phyloP scores from a whole-genome alignment of 2,797 vertebrate genomes.

The Amphiprion clarkii region DNA sequence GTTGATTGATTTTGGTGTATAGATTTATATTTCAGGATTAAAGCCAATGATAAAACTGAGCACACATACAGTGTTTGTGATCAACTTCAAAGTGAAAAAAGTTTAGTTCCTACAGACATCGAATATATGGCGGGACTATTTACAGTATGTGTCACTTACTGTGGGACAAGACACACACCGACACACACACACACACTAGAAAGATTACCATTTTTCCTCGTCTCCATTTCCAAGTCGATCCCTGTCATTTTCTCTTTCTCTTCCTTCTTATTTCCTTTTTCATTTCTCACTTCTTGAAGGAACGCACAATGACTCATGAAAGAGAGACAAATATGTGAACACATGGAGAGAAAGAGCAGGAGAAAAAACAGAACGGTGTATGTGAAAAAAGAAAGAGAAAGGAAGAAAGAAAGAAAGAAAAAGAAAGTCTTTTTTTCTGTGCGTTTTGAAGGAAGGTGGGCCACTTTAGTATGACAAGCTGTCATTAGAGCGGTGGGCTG shows the following conservation, averaged over 20 bases:
- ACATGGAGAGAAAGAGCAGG: constrained; percentile 12
- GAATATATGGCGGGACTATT: constrained; percentile 68
- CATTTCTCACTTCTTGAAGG: constrained; percentile 33
- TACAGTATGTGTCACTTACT: constrained; percentile 44
- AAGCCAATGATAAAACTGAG: not conserved
- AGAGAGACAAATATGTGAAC: constrained; percentile 40
- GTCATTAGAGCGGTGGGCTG: constrained; percentile 94
- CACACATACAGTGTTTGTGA: constrained; percentile 15
- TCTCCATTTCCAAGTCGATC: constrained; percentile 60
- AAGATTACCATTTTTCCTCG: constrained; percentile 60
- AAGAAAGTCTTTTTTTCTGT: constrained; percentile 78
- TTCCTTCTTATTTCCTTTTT: constrained; percentile 38
- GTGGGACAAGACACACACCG: constrained; percentile 32
- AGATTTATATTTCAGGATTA: constrained; percentile 10
- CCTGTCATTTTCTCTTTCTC: constrained; percentile 64
- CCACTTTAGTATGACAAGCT: constrained; percentile 94
- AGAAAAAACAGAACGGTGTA: constrained; percentile 70
- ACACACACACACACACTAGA: constrained; percentile 26
- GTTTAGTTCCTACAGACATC: constrained; percentile 48
- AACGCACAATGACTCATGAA: constrained; percentile 38
- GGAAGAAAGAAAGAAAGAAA: constrained; percentile 55
- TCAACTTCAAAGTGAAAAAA: constrained; percentile 33
- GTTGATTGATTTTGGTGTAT: not conserved
- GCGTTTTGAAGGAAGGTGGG: constrained; percentile 74
- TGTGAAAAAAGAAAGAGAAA: too few species aligned